phyloP scores from a whole-genome alignment of 2,797 vertebrate genomes.

The Sciurus carolinensis region DNA sequence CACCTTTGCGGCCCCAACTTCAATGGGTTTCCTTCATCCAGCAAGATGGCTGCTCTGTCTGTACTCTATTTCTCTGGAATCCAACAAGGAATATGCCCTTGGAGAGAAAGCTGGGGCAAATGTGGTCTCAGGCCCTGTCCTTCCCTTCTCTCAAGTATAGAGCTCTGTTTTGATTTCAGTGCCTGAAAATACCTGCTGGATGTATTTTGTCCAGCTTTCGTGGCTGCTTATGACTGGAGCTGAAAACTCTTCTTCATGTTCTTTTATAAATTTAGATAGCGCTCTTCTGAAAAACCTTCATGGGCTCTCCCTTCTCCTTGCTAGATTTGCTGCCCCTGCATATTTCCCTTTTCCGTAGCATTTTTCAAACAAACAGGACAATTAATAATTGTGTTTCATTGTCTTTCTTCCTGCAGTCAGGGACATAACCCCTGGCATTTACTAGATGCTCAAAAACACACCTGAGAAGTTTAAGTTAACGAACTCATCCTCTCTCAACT shows the following conservation, averaged over 20 bases:
- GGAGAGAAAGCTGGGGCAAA: not conserved
- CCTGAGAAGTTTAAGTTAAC: not conserved
- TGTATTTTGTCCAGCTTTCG: not conserved
- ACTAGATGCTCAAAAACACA: not conserved
- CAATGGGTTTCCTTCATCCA: not conserved
- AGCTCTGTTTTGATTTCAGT: not conserved
- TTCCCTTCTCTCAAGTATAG: not conserved
- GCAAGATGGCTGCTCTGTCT: not conserved
- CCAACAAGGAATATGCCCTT: not conserved
- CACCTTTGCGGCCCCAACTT: not conserved
- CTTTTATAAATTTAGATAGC: not conserved
- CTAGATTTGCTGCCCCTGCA: not conserved
- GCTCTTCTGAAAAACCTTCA: not conserved
- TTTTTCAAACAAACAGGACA: not conserved
- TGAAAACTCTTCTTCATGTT: not conserved
- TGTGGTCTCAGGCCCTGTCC: not conserved
- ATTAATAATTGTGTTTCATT: not conserved
- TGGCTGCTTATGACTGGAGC: not conserved
- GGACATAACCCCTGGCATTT: not conserved
- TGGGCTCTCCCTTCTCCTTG: not conserved
- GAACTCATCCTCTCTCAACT: not conserved
- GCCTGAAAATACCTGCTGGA: not conserved
- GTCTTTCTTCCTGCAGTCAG: constrained; percentile 40
- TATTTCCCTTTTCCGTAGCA: not conserved
- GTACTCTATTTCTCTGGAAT: not conserved